Evolutionary conservation across 2,113 vertebrate species (phyloP).

Genomic region (Puffinus mauretanicus): DNA sequence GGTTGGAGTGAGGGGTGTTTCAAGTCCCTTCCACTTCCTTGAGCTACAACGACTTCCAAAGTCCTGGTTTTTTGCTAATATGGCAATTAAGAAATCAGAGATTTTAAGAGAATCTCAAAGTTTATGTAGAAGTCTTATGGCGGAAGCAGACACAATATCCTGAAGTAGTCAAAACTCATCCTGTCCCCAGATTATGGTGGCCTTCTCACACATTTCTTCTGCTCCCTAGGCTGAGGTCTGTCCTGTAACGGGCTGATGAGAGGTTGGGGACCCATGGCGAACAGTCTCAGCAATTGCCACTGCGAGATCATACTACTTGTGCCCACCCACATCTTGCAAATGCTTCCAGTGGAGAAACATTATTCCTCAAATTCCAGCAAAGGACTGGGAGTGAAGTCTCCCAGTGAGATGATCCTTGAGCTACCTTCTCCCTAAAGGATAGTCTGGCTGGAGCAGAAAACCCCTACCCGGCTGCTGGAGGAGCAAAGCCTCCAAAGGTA

Average conservation of each 20-base stretch:
- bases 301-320: accelerated
- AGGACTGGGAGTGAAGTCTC: neutral
- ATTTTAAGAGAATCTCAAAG: neutral
- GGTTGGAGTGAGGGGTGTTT: neutral
- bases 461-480: neutral
- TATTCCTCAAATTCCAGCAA: neutral
- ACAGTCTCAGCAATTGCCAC: neutral
- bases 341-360: neutral
- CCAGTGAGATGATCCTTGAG: neutral
- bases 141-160: neutral
- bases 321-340: neutral
- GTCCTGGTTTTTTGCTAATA: neutral
- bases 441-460: neutral
- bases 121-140: neutral
- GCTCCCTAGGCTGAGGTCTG: neutral
- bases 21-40: neutral
- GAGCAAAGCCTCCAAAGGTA: neutral
- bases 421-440: neutral
- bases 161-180: neutral
- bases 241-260: neutral
- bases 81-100: neutral
- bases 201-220: neutral
- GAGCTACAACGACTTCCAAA: neutral
- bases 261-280: neutral
- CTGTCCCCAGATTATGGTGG: neutral